Evolutionary conservation across 2,797 vertebrate species (phyloP).

Genomic region (Amphiprion clarkii): DNA sequence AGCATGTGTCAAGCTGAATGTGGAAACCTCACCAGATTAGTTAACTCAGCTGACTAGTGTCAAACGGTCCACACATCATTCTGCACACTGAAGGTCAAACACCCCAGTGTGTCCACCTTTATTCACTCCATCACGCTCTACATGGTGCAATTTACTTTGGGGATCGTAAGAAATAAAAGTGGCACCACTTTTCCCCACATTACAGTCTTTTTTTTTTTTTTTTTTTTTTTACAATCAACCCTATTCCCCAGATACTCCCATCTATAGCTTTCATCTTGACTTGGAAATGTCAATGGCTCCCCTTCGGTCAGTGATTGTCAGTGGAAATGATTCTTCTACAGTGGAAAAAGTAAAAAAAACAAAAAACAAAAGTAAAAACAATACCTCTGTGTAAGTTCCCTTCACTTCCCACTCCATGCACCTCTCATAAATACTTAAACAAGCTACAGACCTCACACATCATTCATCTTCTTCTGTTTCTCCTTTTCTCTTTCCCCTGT

Average conservation of each 20-base stretch:
- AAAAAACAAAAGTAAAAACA: conserved; percentile 17
- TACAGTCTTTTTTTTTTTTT: background rate
- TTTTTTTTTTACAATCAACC: background rate
- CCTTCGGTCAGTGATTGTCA: conserved; percentile 7
- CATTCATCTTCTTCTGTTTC: conserved; percentile 38
- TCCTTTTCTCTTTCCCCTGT: conserved; percentile 18
- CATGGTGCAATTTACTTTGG: conserved; percentile 6
- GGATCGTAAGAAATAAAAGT: background rate
- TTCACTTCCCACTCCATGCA: conserved; percentile 38
- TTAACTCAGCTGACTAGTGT: too few relatives aligned
- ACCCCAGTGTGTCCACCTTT: background rate
- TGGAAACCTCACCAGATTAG: too few relatives aligned
- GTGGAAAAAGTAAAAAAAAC: background rate
- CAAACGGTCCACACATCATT: background rate
- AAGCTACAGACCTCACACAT: conserved; percentile 44
- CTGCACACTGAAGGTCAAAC: background rate
- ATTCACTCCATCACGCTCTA: background rate
- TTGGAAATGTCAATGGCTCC: background rate
- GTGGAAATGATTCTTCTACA: conserved; percentile 6
- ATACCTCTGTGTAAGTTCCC: background rate
- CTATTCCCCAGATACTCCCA: background rate
- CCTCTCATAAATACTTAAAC: conserved; percentile 68
- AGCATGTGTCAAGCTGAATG: too few relatives aligned
- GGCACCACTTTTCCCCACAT: too few relatives aligned
- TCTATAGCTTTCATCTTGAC: background rate